These are phyloP conservation scores for Tenebrosternarchus preto DNA, from an alignment of 2,113 vertebrate genomes.

Conservation along the genomic window DNA sequence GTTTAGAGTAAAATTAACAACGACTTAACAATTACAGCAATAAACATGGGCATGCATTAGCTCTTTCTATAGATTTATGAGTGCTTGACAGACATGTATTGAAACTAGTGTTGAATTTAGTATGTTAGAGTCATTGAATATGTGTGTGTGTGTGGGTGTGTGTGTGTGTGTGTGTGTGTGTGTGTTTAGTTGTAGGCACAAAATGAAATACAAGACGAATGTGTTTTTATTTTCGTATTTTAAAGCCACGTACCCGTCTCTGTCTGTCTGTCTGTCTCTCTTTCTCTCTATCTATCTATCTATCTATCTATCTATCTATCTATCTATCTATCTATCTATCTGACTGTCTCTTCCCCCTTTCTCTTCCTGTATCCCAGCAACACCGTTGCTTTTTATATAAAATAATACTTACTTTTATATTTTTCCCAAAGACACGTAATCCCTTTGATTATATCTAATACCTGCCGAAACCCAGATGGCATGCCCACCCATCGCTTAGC, in stretches of 20 bases:
- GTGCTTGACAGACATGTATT: conserved; percentile 62
- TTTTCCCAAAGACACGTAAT: conserved; percentile 91
- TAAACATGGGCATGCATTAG: conserved; percentile 71
- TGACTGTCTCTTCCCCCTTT: not conserved
- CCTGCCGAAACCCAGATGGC: conserved; percentile 92
- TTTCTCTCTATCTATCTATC: conserved; percentile 18
- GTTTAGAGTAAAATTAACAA: conserved; percentile 82
- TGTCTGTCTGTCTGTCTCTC: not conserved
- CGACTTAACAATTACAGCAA: conserved; percentile 74
- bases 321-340: not conserved
- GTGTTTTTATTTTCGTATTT: too few species aligned
- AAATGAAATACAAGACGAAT: not conserved
- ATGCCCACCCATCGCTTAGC: conserved; percentile 92
- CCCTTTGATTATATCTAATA: conserved; percentile 98
- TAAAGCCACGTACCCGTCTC: too few species aligned
- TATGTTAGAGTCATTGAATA: not conserved
- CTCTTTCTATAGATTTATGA: conserved; percentile 69
- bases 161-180: conserved; percentile 32
- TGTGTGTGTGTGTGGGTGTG: conserved; percentile 26
- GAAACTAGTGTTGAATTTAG: conserved; percentile 47
- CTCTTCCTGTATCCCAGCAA: conserved; percentile 21
- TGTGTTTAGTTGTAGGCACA: conserved; percentile 12
- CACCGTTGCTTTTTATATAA: conserved; percentile 75
- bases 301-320: not conserved
- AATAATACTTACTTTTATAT: conserved; percentile 63